phyloP scores from a whole-genome alignment of 2,888 invertebrate species.

The Eudasyphora cyanicolor region DNA sequence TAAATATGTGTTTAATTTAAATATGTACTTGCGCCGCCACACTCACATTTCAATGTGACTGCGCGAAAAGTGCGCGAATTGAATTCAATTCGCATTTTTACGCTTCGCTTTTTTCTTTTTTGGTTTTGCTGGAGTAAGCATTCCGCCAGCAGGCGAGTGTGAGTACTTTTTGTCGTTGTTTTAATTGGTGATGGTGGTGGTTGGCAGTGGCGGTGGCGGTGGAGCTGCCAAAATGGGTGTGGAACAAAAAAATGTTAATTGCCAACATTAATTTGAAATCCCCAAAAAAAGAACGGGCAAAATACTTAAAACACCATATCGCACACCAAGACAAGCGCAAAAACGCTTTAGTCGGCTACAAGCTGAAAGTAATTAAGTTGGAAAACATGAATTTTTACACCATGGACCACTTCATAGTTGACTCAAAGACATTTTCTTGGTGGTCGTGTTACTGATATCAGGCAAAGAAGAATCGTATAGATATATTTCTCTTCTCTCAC shows the following conservation, averaged over 20 bases:
- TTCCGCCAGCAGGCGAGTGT: not conserved
- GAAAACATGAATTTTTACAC: too few species aligned
- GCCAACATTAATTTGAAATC: conserved; percentile 61
- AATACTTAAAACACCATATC: conserved; percentile 32
- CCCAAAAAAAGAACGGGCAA: conserved; percentile 35
- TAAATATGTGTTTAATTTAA: conserved; percentile 60
- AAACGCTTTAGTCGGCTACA: not conserved
- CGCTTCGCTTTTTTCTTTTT: conserved; percentile 25
- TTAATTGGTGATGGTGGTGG: conserved; percentile 54
- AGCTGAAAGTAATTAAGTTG: not conserved
- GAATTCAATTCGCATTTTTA: conserved; percentile 38
- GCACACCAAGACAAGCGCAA: conserved; percentile 32
- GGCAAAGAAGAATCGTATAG: too few species aligned
- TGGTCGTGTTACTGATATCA: too few species aligned
- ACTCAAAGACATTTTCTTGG: too few species aligned
- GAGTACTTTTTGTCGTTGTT: conserved; percentile 13
- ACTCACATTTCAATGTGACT: not conserved
- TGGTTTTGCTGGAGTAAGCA: not conserved
- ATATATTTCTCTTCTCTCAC: too few species aligned
- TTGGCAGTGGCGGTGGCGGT: not conserved
- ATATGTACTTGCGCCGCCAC: conserved; percentile 18
- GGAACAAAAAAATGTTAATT: conserved; percentile 61
- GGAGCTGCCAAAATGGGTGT: conserved; percentile 57
- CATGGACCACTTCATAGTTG: too few species aligned
- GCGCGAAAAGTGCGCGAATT: not conserved